Evolutionary conservation across 2,888 invertebrate species (phyloP).

Genomic region (Ochropleura leucogaster): DNA sequence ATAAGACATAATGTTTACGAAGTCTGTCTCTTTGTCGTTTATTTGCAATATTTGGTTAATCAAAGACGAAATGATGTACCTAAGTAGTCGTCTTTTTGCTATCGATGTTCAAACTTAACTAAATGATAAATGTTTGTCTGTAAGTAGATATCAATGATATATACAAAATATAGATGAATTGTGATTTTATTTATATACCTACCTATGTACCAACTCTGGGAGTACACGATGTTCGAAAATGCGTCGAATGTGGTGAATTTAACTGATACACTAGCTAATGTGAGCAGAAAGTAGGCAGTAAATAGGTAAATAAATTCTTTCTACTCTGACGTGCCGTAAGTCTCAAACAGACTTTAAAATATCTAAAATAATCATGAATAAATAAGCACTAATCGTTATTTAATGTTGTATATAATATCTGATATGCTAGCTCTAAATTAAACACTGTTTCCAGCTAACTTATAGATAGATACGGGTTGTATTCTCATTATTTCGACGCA

Average conservation of each 20-base stretch:
- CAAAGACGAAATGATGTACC: conserved; percentile 6
- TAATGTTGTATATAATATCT: conserved; percentile 61
- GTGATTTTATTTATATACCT: conserved; percentile 37
- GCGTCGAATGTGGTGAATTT: conserved; percentile 43
- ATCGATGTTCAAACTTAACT: conserved; percentile 39
- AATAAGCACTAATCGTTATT: conserved; percentile 52
- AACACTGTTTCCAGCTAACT: conserved; percentile 55
- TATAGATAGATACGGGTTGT: conserved; percentile 74
- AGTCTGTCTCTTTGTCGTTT: background rate
- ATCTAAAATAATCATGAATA: conserved; percentile 45
- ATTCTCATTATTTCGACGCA: conserved; percentile 65
- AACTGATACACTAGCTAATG: conserved; percentile 24
- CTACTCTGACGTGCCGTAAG: conserved; percentile 61
- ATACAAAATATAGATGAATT: conserved; percentile 34
- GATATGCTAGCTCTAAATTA: conserved; percentile 54
- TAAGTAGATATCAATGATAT: conserved; percentile 29
- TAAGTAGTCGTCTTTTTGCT: conserved; percentile 9
- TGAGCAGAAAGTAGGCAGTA: conserved; percentile 8
- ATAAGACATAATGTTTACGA: conserved; percentile 28
- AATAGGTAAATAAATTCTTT: conserved; percentile 36
- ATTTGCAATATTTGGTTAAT: conserved; percentile 12
- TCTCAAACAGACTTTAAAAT: conserved; percentile 66
- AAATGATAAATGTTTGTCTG: conserved; percentile 25
- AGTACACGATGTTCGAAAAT: background rate
- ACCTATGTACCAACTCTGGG: conserved; percentile 3